Conservation (phyloP, 1,140 invertebrate species). For the Campodea augens region DNA sequence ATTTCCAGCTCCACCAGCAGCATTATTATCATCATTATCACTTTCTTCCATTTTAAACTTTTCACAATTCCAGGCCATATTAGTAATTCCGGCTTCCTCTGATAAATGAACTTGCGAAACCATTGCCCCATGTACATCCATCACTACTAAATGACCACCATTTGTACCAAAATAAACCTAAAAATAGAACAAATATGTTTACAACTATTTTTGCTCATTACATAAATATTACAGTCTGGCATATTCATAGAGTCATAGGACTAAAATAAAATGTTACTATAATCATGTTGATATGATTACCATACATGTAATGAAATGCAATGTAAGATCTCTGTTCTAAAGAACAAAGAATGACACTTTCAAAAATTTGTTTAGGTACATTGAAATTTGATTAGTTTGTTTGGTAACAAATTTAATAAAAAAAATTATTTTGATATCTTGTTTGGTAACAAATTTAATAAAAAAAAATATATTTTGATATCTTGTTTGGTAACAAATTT, state of each 20-base stretch:
- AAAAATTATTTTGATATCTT: no score
- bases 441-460: no score
- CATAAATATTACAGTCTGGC: no score
- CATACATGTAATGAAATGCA: no score
- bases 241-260: not conserved
- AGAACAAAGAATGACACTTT: no score
- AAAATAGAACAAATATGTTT: conserved; percentile 1
- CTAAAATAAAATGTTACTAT: conserved; percentile 1
- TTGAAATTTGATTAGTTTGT: no score
- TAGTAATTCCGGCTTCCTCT: conserved; percentile 56
- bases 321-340: no score
- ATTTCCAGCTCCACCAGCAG: conserved; percentile 1
- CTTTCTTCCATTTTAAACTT: conserved; percentile 96
- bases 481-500: no score
- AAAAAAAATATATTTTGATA: no score
- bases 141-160: conserved; percentile 79
- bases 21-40: conserved; percentile 37
- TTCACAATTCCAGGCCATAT: conserved; percentile 91
- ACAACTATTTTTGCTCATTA: not conserved
- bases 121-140: conserved; percentile 90
- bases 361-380: no score
- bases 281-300: no score
- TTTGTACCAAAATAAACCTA: conserved; percentile 88
- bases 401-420: no score
- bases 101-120: conserved; percentile 70